Conservation (phyloP, 2,888 invertebrate genomes). For the Pristionchus mayeri region DNA sequence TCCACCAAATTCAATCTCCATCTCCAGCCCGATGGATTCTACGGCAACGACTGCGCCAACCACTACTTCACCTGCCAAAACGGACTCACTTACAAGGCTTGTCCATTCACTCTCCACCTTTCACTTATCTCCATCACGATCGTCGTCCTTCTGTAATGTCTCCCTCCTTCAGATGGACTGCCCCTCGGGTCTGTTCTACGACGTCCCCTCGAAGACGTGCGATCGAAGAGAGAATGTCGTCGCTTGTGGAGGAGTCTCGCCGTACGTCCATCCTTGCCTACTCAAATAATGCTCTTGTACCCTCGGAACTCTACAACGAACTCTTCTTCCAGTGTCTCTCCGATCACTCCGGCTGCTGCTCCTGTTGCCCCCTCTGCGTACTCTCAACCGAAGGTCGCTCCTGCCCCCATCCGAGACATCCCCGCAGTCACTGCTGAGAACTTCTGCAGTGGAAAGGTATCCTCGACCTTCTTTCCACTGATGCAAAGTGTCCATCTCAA, state of each 20-base stretch:
- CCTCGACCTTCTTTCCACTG: neutral
- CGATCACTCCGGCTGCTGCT: neutral
- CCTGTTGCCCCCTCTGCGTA: neutral
- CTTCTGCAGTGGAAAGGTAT: constrained; percentile 45
- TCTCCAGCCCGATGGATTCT: constrained; percentile 36
- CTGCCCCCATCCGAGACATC: constrained; percentile 17
- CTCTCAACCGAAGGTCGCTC: neutral
- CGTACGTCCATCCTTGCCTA: neutral
- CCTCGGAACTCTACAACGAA: too few relatives aligned
- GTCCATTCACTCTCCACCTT: neutral
- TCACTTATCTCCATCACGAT: neutral
- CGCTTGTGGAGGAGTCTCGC: constrained; percentile 29
- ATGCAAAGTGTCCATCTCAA: too few relatives aligned
- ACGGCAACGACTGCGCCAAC: constrained; percentile 18
- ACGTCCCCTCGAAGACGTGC: neutral
- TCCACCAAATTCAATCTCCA: neutral
- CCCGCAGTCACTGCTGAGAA: neutral
- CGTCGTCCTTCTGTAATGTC: neutral
- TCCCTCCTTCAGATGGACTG: constrained; percentile 21
- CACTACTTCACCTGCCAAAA: constrained; percentile 45
- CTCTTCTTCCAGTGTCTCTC: neutral
- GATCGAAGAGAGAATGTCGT: neutral
- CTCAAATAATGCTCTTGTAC: neutral
- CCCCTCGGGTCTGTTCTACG: constrained; percentile 44
- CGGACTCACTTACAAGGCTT: constrained; percentile 44